A percentile compares a stretch with the other conserved stretches of the same genome.
Evolutionary conservation across 2,888 invertebrate species (phyloP).

Genomic region (Andrena dorsata): DNA sequence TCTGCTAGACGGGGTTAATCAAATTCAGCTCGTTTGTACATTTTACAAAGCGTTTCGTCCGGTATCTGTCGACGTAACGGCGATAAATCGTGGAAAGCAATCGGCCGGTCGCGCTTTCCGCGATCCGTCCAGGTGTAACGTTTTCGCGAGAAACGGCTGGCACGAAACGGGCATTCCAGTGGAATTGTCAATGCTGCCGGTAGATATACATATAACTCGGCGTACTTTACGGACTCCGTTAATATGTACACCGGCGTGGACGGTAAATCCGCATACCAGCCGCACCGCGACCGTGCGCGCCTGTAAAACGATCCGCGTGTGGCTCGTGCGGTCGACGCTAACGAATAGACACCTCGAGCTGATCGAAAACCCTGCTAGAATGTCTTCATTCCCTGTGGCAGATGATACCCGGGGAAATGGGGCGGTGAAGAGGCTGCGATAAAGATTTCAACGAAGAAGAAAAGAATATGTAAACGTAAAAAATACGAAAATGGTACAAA

Average conservation of each 20-base stretch:
- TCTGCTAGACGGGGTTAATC: constrained; percentile 7
- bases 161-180: constrained; percentile 12
- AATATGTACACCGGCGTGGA: background rate
- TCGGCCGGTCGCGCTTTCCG: background rate
- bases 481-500: too few species aligned
- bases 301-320: constrained; percentile 39
- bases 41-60: background rate
- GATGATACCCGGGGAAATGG: background rate
- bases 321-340: constrained; percentile 31
- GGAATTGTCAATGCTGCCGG: constrained; percentile 22
- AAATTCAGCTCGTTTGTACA: constrained; percentile 18
- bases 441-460: too few species aligned
- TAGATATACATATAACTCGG: constrained; percentile 2
- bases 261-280: constrained; percentile 43
- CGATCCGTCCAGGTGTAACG: constrained; percentile 5
- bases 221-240: constrained; percentile 26
- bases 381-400: constrained; percentile 44
- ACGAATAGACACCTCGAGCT: constrained; percentile 33
- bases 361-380: constrained; percentile 44
- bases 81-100: constrained; percentile 18
- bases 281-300: background rate
- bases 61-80: background rate
- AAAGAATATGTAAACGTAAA: too few species aligned
- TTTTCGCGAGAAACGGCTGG: constrained; percentile 7
- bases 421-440: background rate